Conservation (phyloP, 2,888 invertebrate species). For the Globia sparganii region DNA sequence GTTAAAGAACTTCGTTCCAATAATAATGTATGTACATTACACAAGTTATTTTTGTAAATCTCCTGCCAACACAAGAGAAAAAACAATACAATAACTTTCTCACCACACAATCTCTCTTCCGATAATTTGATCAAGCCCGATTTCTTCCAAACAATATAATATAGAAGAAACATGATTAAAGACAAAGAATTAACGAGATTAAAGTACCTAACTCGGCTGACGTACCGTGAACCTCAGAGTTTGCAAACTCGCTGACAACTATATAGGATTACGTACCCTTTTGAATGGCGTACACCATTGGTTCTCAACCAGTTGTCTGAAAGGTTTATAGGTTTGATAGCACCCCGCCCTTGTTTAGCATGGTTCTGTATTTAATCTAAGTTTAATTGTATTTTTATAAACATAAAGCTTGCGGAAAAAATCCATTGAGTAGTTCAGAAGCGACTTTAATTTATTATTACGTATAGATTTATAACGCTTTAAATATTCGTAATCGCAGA, state of each 20-base stretch:
- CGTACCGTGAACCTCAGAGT: conserved; percentile 35
- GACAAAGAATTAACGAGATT: conserved; percentile 49
- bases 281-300: conserved; percentile 6
- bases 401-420: neutral
- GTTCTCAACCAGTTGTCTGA: neutral
- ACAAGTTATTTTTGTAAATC: conserved; percentile 13
- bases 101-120: conserved; percentile 3
- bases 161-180: conserved; percentile 45
- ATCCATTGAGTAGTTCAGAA: neutral
- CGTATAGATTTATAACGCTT: neutral
- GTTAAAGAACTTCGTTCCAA: neutral
- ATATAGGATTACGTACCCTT: conserved; percentile 45
- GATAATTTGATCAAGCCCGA: conserved; percentile 34
- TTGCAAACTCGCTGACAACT: conserved; percentile 46
- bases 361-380: neutral
- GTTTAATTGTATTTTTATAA: neutral
- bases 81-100: conserved; percentile 22
- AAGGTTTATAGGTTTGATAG: neutral
- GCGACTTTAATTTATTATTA: neutral
- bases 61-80: neutral
- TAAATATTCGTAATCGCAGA: neutral
- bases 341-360: neutral
- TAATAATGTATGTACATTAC: neutral
- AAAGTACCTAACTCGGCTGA: conserved; percentile 46
- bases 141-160: conserved; percentile 35